Percentiles rank a stretch among this genome's conserved stretches.
Conservation (phyloP, 2,113 vertebrate species). For the Scytalopus superciliaris region DNA sequence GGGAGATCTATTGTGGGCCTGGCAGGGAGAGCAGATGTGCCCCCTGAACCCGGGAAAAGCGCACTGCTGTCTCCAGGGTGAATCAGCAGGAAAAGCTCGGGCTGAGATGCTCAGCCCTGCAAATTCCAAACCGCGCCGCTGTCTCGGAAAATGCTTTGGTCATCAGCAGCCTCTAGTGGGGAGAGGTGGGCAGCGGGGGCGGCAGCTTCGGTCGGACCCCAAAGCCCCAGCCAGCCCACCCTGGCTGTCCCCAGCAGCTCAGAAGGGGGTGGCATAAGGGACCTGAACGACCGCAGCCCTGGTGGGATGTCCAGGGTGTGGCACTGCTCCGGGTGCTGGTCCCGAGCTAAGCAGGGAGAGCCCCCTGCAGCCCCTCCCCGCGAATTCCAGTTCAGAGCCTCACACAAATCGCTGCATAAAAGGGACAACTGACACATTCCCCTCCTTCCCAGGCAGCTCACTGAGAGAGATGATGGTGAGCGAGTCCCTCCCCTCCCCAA, state of each 20-base stretch:
- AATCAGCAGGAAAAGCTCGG: conserved; percentile 28
- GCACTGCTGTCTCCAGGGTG: not conserved
- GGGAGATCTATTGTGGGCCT: not conserved
- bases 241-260: not conserved
- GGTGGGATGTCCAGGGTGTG: rapidly evolving
- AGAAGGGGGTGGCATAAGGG: not conserved
- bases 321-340: rapidly evolving
- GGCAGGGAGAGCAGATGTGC: not conserved
- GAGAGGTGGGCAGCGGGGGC: not conserved
- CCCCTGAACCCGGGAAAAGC: not conserved
- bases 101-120: not conserved
- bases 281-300: rapidly evolving
- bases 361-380: not conserved
- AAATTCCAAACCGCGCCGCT: not conserved
- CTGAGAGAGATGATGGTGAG: not conserved
- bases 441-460: not conserved
- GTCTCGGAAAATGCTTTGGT: not conserved
- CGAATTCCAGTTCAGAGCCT: not conserved
- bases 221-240: not conserved
- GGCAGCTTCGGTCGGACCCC: rapidly evolving
- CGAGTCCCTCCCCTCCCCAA: not conserved
- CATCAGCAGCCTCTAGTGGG: conserved; percentile 63
- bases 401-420: not conserved
- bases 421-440: not conserved
- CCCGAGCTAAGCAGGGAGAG: not conserved